These are phyloP conservation scores for Sinella curviseta DNA, from an alignment of 1,140 invertebrate genomes.

Conservation along the genomic window DNA sequence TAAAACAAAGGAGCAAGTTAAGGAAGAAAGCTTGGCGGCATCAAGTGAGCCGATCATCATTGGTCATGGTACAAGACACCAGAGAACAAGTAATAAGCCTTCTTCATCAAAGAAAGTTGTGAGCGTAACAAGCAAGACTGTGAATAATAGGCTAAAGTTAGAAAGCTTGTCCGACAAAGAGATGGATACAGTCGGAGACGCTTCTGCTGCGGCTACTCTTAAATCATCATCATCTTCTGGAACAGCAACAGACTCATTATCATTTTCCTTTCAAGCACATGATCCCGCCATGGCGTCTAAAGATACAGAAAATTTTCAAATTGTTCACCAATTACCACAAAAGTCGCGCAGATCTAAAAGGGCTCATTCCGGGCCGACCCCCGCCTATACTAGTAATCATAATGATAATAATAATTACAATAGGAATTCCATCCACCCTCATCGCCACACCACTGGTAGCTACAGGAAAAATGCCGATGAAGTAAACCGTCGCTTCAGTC, in stretches of 20 bases:
- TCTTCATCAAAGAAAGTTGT: slow-evolving; percentile 11
- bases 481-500: not conserved
- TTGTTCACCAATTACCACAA: not conserved
- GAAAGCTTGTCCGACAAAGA: no score
- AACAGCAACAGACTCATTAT: not conserved
- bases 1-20: not conserved
- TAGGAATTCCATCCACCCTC: not conserved
- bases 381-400: not conserved
- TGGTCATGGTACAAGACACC: not conserved
- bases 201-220: not conserved
- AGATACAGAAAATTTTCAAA: slow-evolving; percentile 6
- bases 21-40: not conserved
- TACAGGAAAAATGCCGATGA: not conserved
- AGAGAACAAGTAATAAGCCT: not conserved
- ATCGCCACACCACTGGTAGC: not conserved
- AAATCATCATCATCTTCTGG: not conserved
- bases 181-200: not conserved
- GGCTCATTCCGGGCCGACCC: not conserved
- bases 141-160: no score
- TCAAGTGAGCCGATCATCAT: not conserved
- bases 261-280: not conserved
- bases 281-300: not conserved
- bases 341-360: not conserved
- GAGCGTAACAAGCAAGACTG: not conserved
- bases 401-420: not conserved